Conservation (phyloP, 2,797 vertebrate species). For the Sebastes jordani region DNA sequence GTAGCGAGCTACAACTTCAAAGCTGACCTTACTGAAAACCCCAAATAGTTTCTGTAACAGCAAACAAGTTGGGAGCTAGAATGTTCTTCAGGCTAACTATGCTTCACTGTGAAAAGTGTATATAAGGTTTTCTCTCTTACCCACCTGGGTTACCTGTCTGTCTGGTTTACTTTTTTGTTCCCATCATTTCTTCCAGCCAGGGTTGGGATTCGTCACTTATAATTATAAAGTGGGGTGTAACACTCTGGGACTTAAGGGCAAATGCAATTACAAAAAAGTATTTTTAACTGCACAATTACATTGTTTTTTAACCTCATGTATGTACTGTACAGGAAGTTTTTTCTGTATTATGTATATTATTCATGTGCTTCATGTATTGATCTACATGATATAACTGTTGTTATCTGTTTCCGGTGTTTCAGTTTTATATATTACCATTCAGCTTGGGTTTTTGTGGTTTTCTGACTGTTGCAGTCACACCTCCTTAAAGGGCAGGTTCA, state of each 20-base stretch:
- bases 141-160: not conserved
- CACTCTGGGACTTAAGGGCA: not conserved
- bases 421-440: too few relatives aligned
- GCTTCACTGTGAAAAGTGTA: not conserved
- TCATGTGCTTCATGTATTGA: too few relatives aligned
- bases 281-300: not conserved
- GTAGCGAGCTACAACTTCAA: not conserved
- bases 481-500: too few relatives aligned
- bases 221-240: not conserved
- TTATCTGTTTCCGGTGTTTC: too few relatives aligned
- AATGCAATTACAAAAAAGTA: not conserved
- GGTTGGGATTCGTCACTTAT: not conserved
- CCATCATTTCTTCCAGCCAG: not conserved
- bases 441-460: too few relatives aligned
- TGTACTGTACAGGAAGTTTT: too few relatives aligned
- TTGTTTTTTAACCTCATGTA: too few relatives aligned
- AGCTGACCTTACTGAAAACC: not conserved
- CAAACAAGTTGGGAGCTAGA: not conserved
- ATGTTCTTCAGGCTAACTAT: not conserved
- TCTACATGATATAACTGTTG: too few relatives aligned
- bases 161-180: not conserved
- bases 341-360: too few relatives aligned
- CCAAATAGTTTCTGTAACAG: not conserved
- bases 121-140: not conserved
- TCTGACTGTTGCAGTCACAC: too few relatives aligned